These are phyloP conservation scores for Dissostichus mawsoni DNA, from an alignment of 2,113 vertebrate species.

Conservation along the genomic window DNA sequence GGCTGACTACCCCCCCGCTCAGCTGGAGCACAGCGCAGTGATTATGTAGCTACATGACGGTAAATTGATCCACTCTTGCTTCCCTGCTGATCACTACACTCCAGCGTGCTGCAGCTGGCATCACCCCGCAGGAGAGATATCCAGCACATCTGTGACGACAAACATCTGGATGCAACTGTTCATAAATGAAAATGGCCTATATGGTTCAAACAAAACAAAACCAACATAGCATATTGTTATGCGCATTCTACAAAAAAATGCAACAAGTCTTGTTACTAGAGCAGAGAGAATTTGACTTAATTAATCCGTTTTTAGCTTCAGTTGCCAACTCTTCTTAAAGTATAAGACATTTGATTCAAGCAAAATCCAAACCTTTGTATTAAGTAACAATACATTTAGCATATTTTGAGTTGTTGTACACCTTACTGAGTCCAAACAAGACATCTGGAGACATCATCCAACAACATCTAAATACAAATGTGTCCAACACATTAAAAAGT, in stretches of 20 bases:
- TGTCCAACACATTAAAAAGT: not conserved
- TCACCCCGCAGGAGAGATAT: constrained; percentile 5
- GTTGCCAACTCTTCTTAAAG: no score
- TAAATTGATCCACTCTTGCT: constrained; percentile 12
- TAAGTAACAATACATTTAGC: not conserved
- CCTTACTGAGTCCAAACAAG: not conserved
- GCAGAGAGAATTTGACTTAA: not conserved
- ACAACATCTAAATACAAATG: no score
- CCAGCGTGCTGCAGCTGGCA: constrained; percentile 47
- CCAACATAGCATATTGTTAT: no score
- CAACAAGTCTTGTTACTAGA: no score
- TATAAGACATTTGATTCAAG: not conserved
- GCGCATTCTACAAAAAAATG: no score
- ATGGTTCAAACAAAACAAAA: no score
- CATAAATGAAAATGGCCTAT: no score
- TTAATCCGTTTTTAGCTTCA: no score
- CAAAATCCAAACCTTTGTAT: not conserved
- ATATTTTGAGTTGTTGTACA: not conserved
- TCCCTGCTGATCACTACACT: constrained; percentile 40
- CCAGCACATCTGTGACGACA: constrained; percentile 37
- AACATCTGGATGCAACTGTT: constrained; percentile 12
- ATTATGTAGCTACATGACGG: constrained; percentile 38
- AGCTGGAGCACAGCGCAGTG: constrained; percentile 35
- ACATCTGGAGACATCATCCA: no score
- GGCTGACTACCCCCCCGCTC: constrained; percentile 35